Conservation (phyloP, 1,140 invertebrate genomes). For the Papilio machaon region DNA sequence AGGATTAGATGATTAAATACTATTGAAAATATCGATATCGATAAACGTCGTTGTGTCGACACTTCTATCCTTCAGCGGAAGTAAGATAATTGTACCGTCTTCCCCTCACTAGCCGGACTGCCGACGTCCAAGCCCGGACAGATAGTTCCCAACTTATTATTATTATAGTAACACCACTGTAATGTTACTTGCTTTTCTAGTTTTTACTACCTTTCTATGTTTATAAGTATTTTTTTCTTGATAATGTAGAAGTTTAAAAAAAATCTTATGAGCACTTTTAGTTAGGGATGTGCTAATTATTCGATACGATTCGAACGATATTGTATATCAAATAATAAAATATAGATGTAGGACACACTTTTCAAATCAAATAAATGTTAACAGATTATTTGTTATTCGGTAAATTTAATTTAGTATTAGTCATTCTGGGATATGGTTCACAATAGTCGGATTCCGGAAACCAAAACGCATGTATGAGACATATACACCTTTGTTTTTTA, state of each 20-base stretch:
- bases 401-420: too few species aligned
- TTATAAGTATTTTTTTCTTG: not conserved
- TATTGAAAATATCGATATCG: constrained; percentile 44
- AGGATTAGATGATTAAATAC: not conserved
- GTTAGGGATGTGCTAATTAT: too few species aligned
- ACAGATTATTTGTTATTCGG: too few species aligned
- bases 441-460: too few species aligned
- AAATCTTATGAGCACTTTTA: too few species aligned
- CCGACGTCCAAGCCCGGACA: constrained; percentile 49
- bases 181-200: not conserved
- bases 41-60: constrained; percentile 40
- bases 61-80: constrained; percentile 64
- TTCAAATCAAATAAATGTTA: too few species aligned
- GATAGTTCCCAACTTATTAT: constrained; percentile 52
- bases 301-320: too few species aligned
- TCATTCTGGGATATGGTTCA: too few species aligned
- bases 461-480: too few species aligned
- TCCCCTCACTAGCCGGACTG: constrained; percentile 65
- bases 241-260: not conserved
- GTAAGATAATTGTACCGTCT: constrained; percentile 73
- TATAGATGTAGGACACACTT: too few species aligned
- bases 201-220: constrained; percentile 2
- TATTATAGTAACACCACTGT: constrained; percentile 36
- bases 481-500: too few species aligned
- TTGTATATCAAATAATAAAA: too few species aligned